Percentiles rank a stretch among this genome's conserved stretches.
phyloP scores from a whole-genome alignment of 1,140 invertebrate species.

The Sminthurides bifidus region DNA sequence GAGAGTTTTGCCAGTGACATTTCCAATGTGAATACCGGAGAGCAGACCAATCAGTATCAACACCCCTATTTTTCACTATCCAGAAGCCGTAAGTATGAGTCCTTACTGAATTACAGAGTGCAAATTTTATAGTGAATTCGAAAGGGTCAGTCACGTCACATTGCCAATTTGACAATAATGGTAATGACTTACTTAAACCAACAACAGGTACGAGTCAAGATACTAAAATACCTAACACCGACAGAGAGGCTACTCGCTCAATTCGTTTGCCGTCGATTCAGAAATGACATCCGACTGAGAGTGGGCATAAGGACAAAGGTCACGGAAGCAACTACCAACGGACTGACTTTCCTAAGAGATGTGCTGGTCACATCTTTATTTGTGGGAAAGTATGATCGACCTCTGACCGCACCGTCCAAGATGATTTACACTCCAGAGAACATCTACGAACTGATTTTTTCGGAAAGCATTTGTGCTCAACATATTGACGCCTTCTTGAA shows the following conservation, averaged over 20 bases:
- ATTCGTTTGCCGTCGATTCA: constrained; percentile 16
- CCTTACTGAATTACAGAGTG: background rate
- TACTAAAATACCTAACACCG: constrained; percentile 11
- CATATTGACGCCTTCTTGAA: constrained; percentile 16
- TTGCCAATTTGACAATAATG: too few species aligned
- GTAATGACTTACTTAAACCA: too few species aligned
- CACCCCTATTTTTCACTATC: background rate
- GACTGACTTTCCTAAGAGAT: constrained; percentile 16
- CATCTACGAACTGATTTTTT: constrained; percentile 3
- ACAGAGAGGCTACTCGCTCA: constrained; percentile 10
- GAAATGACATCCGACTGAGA: constrained; percentile 23
- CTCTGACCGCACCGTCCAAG: constrained; percentile 1
- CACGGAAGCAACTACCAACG: constrained; percentile 3
- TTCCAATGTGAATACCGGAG: too few species aligned
- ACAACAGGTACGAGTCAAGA: constrained; percentile 21
- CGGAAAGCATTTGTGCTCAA: constrained; percentile 1
- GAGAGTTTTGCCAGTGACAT: too few species aligned
- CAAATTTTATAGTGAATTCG: background rate
- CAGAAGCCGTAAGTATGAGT: background rate
- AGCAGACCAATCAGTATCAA: too few species aligned
- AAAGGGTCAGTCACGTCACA: too few species aligned
- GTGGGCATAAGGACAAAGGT: constrained; percentile 10
- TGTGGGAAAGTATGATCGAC: constrained; percentile 14
- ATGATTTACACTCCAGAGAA: constrained; percentile 15
- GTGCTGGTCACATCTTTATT: constrained; percentile 14